Percentiles rank a stretch among this genome's conserved stretches.
Conservation (phyloP, 53 echinoderm and acorn worm genomes). For the Pentamera pediparva region DNA sequence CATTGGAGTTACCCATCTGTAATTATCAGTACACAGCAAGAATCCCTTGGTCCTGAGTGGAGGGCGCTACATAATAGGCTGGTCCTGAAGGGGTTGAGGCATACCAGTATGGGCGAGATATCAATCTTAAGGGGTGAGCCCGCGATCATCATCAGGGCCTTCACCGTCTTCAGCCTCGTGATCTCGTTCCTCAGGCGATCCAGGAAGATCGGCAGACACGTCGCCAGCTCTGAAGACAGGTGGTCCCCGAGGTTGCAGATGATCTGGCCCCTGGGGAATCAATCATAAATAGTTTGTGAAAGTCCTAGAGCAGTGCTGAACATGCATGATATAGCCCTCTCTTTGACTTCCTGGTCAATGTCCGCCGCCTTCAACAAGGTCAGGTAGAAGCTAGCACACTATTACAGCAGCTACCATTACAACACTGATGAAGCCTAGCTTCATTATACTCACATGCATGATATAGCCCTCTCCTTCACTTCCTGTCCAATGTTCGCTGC, state of each 20-base stretch:
- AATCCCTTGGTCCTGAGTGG: no score
- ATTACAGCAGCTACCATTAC: no score
- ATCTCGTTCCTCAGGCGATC: slow-evolving; percentile 97
- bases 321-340: background rate
- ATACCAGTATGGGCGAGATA: slow-evolving; percentile 85
- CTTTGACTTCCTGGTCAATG: slow-evolving; percentile 96
- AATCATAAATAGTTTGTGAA: background rate
- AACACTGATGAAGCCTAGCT: background rate
- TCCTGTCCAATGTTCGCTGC: background rate
- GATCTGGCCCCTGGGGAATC: slow-evolving; percentile 20
- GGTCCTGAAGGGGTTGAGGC: no score
- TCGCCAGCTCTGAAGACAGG: slow-evolving; percentile 66
- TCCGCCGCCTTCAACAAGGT: slow-evolving; percentile 93
- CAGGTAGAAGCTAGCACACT: no score
- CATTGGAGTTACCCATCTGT: no score
- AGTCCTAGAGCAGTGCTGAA: background rate
- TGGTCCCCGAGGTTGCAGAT: slow-evolving; percentile 72
- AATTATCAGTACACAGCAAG: no score
- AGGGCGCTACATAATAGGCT: no score
- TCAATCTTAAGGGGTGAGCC: slow-evolving; percentile 90
- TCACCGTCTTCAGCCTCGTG: slow-evolving; percentile 92
- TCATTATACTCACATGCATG: no score
- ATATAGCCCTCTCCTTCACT: slow-evolving; percentile 22
- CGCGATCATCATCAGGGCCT: slow-evolving; percentile 90
- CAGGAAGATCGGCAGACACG: slow-evolving; percentile 95